A percentile compares a stretch with the other conserved stretches of the same genome.
phyloP scores from a whole-genome alignment of 1,140 invertebrate genomes.

The Augochlora pura region DNA sequence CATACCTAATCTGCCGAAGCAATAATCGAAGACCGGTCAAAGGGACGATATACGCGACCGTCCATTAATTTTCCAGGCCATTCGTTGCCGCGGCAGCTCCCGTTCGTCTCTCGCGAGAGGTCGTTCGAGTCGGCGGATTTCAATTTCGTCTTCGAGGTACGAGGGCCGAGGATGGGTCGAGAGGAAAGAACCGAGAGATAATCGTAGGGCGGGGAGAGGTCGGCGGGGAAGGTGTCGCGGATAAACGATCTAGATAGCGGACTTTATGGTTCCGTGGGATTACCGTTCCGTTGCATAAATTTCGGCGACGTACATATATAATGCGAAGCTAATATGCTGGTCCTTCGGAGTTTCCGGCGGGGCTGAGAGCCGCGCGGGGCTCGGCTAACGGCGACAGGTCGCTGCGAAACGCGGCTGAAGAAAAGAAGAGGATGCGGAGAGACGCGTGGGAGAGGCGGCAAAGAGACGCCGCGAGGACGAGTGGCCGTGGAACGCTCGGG shows the following conservation, averaged over 20 bases:
- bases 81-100: constrained; percentile 26
- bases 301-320: constrained; percentile 55
- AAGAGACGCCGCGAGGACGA: constrained; percentile 10
- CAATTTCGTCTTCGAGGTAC: constrained; percentile 36
- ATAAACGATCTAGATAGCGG: constrained; percentile 65
- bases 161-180: neutral
- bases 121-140: constrained; percentile 48
- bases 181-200: neutral
- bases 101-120: constrained; percentile 49
- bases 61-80: neutral
- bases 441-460: neutral
- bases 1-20: neutral
- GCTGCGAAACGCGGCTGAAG: neutral
- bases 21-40: constrained; percentile 13
- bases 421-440: constrained; percentile 9
- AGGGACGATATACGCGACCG: neutral
- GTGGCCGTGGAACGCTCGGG: constrained; percentile 55
- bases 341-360: too few relatives aligned
- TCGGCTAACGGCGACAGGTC: constrained; percentile 7
- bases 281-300: constrained; percentile 66
- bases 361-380: neutral
- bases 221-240: constrained; percentile 26
- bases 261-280: constrained; percentile 58
- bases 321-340: constrained; percentile 69
- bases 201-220: constrained; percentile 11